A percentile compares a stretch with the other conserved stretches of the same genome.
Conservation (phyloP, 2,888 invertebrate genomes). For the Himalopsyche anomala region DNA sequence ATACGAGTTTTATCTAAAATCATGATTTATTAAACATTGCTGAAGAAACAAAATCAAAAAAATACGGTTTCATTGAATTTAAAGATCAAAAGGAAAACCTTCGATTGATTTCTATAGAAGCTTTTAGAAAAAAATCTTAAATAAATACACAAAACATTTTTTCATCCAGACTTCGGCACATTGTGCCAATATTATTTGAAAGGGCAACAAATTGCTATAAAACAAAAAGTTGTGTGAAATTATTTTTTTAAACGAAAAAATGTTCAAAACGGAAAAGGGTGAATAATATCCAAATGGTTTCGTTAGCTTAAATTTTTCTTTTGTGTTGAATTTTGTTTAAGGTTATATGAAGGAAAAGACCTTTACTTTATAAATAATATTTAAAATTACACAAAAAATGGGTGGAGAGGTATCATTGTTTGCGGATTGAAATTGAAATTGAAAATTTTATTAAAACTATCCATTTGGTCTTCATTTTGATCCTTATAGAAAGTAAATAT, state of each 20-base stretch:
- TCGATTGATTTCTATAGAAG: conserved; percentile 17
- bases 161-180: neutral
- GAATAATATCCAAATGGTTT: conserved; percentile 3
- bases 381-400: too few species aligned
- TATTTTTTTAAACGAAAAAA: neutral
- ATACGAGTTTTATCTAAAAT: too few species aligned
- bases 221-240: conserved; percentile 14
- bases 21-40: too few species aligned
- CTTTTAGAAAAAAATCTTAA: neutral
- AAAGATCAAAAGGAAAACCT: conserved; percentile 9
- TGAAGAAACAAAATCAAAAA: too few species aligned
- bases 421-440: too few species aligned
- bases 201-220: neutral
- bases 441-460: too few species aligned
- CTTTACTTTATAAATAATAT: too few species aligned
- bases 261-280: neutral
- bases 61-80: neutral
- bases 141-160: neutral
- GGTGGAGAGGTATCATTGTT: too few species aligned
- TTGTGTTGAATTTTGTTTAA: neutral
- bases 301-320: neutral
- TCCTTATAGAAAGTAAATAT: too few species aligned
- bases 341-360: neutral
- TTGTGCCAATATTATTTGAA: conserved; percentile 4
- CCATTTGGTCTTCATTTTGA: too few species aligned